Percentiles rank a stretch among this genome's conserved stretches.
Evolutionary conservation across 2,797 vertebrate species (phyloP).

Genomic region (Ctenopoma multispine): DNA sequence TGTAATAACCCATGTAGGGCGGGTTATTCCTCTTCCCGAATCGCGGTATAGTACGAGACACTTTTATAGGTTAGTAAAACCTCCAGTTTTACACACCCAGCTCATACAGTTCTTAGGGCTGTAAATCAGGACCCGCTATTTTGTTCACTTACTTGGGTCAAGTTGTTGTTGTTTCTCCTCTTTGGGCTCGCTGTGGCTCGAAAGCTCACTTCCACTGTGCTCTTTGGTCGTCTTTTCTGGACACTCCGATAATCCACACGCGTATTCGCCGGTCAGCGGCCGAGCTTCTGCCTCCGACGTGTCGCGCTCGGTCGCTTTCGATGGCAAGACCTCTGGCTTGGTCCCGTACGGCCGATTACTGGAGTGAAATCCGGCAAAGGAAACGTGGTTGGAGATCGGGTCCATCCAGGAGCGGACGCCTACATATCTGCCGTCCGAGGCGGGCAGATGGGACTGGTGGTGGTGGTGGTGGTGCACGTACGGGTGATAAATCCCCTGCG

Average conservation of each 20-base stretch:
- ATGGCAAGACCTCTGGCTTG: slow-evolving; percentile 86
- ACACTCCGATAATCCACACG: slow-evolving; percentile 85
- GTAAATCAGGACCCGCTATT: slow-evolving; percentile 95
- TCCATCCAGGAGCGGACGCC: slow-evolving; percentile 95
- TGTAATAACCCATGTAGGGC: slow-evolving; percentile 82
- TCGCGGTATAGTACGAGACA: slow-evolving; percentile 91
- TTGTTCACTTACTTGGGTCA: slow-evolving; percentile 98
- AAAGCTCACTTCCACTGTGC: slow-evolving; percentile 87
- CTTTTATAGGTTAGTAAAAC: slow-evolving; percentile 99
- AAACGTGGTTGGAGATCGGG: slow-evolving; percentile 89
- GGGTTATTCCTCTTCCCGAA: slow-evolving; percentile 83
- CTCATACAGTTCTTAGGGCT: slow-evolving; percentile 91
- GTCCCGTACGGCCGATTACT: slow-evolving; percentile 87
- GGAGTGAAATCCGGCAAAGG: slow-evolving; percentile 87
- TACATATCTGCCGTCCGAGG: slow-evolving; percentile 90
- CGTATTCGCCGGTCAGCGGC: slow-evolving; percentile 85
- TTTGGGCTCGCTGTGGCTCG: slow-evolving; percentile 91
- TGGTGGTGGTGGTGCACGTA: slow-evolving; percentile 91
- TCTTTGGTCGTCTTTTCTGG: slow-evolving; percentile 85
- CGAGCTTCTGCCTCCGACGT: slow-evolving; percentile 84
- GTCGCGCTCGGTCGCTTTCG: slow-evolving; percentile 83
- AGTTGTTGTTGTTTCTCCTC: slow-evolving; percentile 97
- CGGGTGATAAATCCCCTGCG: slow-evolving; percentile 95
- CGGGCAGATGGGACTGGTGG: slow-evolving; percentile 89
- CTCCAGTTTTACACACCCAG: slow-evolving; percentile 97